Evolutionary conservation across 2,113 vertebrate species (phyloP).

Genomic region (Piprites chloris): DNA sequence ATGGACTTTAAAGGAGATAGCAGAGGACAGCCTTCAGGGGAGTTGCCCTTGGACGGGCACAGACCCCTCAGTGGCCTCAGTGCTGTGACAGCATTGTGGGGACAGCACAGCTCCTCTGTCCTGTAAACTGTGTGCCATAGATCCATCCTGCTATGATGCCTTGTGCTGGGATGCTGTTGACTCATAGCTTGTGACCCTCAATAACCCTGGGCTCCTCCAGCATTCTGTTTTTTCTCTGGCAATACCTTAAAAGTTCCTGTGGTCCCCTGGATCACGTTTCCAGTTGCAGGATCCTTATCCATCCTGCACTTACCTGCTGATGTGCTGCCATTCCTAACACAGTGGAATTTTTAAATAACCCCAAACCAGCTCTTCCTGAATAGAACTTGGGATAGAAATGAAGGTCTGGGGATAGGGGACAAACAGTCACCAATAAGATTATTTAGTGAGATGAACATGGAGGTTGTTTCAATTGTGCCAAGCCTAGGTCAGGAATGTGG

Average conservation of each 20-base stretch:
- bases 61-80: rapidly evolving
- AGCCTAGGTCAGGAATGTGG: rapidly evolving
- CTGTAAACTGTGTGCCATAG: rapidly evolving
- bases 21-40: background rate
- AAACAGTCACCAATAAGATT: rapidly evolving
- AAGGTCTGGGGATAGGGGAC: background rate
- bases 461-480: rapidly evolving
- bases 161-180: rapidly evolving
- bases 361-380: background rate
- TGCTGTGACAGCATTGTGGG: rapidly evolving
- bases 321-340: background rate
- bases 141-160: rapidly evolving
- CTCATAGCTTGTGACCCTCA: rapidly evolving
- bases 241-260: background rate
- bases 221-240: background rate
- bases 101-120: background rate
- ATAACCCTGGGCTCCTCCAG: background rate
- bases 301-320: background rate
- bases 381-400: too few relatives aligned
- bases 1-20: background rate
- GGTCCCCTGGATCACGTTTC: rapidly evolving
- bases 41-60: background rate
- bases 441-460: rapidly evolving
- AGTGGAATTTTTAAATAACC: background rate
- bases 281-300: rapidly evolving